Base-by-base conservation (phyloP, 2,888 invertebrate species). In the Chymomyza amoena region DNA sequence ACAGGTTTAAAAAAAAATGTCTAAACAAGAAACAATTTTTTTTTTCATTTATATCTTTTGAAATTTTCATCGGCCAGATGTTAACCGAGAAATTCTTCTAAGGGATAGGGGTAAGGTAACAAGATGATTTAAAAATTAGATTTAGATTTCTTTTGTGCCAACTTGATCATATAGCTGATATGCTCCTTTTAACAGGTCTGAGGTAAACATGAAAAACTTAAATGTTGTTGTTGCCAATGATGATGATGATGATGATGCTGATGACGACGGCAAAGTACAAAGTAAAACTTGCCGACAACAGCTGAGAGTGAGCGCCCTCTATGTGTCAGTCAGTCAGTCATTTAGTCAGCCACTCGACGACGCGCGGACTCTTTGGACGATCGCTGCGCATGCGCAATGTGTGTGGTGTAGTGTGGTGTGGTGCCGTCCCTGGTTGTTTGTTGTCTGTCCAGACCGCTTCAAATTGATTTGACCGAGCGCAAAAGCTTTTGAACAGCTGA, bases 401-500 rank as follows among this genome's bases (percentile, higher is more conserved):
- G 69, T 32, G 59, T n/a, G 60, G 2, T 25, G 9, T n/a, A n/a
- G n/a, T n/a, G n/a, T n/a, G n/a, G 69, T 32, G 59, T n/a, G 60
- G 2, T 25, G 9, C 61, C 32, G 50, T 28, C 68, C 39, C 10
- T 60, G 52, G 9, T n/a, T 57, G 59, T 59, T n/a, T 18, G 39
- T 45, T 28, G 65, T 57, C 59, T 45, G 65, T 60, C 50, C 66
- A 32, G 63, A 77, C 72, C 81, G 83, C 83, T 84, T 73, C 82
- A 75, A 84, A 85, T 85, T 85, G 83, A 85, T 84, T 83, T 83
- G 81, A 82, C 74, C 84, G 81, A 75, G 70, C 81, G 79, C 78
- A 73, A 80, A 72, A 78, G 75, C 83, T 73, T 82, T 79, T 61
- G 75, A 78, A 84, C 54, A 54, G 54, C 16, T 54, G 20, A 54